Conservation (phyloP, 2,888 invertebrate genomes). For the Pomacea canaliculata region DNA sequence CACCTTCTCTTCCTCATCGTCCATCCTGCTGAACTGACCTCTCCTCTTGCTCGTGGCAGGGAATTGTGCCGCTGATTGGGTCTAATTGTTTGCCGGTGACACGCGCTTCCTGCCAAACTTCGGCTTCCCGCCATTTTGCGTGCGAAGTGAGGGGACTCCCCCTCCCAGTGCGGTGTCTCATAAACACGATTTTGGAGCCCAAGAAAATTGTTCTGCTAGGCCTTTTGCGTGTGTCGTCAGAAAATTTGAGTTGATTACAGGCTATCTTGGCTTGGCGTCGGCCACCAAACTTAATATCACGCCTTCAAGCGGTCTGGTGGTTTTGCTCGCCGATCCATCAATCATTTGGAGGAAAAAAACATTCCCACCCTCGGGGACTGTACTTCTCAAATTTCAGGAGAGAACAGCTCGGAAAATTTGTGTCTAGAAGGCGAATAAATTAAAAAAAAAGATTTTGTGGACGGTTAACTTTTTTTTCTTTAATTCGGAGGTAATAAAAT, state of each 20-base stretch:
- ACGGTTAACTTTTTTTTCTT: no score
- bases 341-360: neutral
- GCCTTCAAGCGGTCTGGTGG: neutral
- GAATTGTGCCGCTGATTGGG: constrained; percentile 14
- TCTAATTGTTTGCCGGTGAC: constrained; percentile 19
- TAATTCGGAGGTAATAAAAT: no score
- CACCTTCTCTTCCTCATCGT: constrained; percentile 5
- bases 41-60: constrained; percentile 13
- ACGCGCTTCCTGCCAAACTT: constrained; percentile 11
- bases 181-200: neutral
- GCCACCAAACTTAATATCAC: constrained; percentile 17
- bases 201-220: constrained; percentile 10
- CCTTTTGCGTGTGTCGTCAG: constrained; percentile 20
- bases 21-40: constrained; percentile 11
- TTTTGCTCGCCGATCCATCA: neutral
- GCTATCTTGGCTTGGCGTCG: constrained; percentile 18
- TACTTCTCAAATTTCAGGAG: no score
- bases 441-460: no score
- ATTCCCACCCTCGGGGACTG: no score
- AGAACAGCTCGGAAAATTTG: no score
- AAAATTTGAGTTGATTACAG: constrained; percentile 26
- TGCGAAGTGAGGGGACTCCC: constrained; percentile 3
- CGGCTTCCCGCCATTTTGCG: constrained; percentile 6
- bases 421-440: no score
- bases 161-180: constrained; percentile 5